Conservation (phyloP, 1,140 invertebrate species). For the Aethina tumida region DNA sequence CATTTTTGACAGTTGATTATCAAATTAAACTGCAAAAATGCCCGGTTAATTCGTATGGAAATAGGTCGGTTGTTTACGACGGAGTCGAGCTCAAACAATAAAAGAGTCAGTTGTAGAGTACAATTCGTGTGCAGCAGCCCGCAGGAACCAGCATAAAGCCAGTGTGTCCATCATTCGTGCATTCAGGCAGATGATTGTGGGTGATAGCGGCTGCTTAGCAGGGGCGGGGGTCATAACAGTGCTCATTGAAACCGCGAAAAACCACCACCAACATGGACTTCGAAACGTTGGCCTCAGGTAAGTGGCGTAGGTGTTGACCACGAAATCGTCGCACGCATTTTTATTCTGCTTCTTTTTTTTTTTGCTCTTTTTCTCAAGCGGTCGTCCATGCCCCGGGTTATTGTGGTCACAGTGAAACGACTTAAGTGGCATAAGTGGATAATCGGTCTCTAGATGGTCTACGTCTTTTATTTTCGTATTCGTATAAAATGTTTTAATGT, state of each 20-base stretch:
- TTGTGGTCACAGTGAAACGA: no score
- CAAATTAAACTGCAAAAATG: not conserved
- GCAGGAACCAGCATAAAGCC: conserved; percentile 14
- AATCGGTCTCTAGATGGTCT: no score
- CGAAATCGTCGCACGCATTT: no score
- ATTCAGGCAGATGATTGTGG: conserved; percentile 24
- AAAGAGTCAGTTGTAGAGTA: conserved; percentile 22
- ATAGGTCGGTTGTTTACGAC: conserved; percentile 23
- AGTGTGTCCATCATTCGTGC: no score
- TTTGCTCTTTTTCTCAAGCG: no score
- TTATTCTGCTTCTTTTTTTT: no score
- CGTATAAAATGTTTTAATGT: no score
- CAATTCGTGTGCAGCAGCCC: conserved; percentile 16
- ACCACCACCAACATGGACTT: conserved; percentile 30
- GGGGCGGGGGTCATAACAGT: conserved; percentile 24
- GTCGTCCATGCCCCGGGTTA: no score
- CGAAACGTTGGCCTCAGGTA: conserved; percentile 33
- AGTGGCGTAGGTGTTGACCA: no score
- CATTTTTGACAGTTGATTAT: no score
- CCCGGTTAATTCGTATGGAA: not conserved
- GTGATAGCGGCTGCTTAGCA: conserved; percentile 12
- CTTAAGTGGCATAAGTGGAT: no score
- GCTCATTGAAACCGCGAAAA: conserved; percentile 16
- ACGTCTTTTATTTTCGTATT: no score
- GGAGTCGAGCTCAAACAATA: conserved; percentile 20